Percentiles rank a stretch among this genome's conserved stretches.
These are phyloP conservation scores for Alloplasta piceator DNA, from an alignment of 2,888 invertebrate species.

Conservation along the genomic window DNA sequence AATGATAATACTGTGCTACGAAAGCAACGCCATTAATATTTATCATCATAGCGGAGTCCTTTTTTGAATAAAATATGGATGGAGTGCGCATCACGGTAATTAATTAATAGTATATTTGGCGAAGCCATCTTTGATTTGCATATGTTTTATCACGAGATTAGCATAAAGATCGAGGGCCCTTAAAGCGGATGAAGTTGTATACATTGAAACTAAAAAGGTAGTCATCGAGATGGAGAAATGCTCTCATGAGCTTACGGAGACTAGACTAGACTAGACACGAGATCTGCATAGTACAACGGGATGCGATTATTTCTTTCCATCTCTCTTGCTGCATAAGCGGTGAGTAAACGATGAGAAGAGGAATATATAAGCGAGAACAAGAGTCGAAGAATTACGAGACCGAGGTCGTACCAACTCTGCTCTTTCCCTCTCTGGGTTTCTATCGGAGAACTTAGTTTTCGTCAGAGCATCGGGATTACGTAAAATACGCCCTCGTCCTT, in stretches of 20 bases:
- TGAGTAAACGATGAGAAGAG: too few relatives aligned
- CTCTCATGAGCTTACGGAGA: constrained; percentile 44
- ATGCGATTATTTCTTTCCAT: constrained; percentile 56
- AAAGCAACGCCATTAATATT: too few relatives aligned
- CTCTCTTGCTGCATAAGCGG: too few relatives aligned
- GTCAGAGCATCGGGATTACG: constrained; percentile 61
- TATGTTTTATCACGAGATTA: background rate
- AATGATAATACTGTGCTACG: too few relatives aligned
- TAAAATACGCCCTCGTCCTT: constrained; percentile 62
- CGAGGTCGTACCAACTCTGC: constrained; percentile 58
- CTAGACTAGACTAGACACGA: constrained; percentile 39
- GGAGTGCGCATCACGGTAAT: too few relatives aligned
- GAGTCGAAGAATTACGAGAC: constrained; percentile 64
- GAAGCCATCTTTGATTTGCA: background rate
- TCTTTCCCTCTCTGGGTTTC: background rate
- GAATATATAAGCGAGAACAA: constrained; percentile 54
- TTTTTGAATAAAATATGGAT: too few relatives aligned
- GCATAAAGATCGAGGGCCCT: constrained; percentile 19
- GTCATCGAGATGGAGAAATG: constrained; percentile 35
- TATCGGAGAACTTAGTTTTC: constrained; percentile 51
- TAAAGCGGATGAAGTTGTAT: constrained; percentile 1
- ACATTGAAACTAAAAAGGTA: background rate
- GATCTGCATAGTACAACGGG: constrained; percentile 58
- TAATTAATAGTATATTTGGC: too few relatives aligned
- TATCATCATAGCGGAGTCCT: too few relatives aligned